A percentile compares a stretch with the other conserved stretches of the same genome.
These are phyloP conservation scores for Corella eumyota DNA, from an alignment of 23 tunicate genomes.

Conservation along the genomic window DNA sequence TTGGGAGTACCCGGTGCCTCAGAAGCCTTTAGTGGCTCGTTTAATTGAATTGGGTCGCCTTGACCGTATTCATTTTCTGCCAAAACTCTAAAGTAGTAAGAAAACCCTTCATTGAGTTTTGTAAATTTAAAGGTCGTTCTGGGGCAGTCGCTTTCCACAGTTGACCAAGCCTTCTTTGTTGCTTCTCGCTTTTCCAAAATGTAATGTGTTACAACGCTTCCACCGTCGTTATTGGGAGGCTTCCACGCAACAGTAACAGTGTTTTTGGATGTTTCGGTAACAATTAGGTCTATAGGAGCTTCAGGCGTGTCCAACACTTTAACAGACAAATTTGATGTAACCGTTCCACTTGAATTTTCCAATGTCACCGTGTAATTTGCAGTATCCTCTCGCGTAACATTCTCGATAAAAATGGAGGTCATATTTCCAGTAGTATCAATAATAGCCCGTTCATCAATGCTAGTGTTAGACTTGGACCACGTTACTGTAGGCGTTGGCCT, in stretches of 20 bases:
- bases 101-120: conserved; percentile 59
- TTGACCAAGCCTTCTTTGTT: conserved; percentile 34
- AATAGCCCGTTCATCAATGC: conserved; percentile 30
- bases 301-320: conserved; percentile 57
- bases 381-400: conserved; percentile 31
- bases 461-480: conserved; percentile 30
- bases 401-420: conserved; percentile 33
- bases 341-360: conserved; percentile 30
- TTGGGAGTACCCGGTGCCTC: conserved; percentile 87
- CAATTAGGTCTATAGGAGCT: conserved; percentile 19
- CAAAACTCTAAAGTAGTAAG: conserved; percentile 68
- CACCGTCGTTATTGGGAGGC: conserved; percentile 39
- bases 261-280: conserved; percentile 21
- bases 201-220: conserved; percentile 34
- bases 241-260: conserved; percentile 42
- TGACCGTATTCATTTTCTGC: conserved; percentile 95
- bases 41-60: conserved; percentile 57
- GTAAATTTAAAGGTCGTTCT: conserved; percentile 52
- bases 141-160: conserved; percentile 37
- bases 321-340: conserved; percentile 8
- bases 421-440: conserved; percentile 31
- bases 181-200: conserved; percentile 49
- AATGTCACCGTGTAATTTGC: conserved; percentile 18
- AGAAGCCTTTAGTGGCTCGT: conserved; percentile 50
- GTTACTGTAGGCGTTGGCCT: conserved; percentile 32